Base-by-base conservation (phyloP, 2,888 invertebrate species). In the Drosophila merina region DNA sequence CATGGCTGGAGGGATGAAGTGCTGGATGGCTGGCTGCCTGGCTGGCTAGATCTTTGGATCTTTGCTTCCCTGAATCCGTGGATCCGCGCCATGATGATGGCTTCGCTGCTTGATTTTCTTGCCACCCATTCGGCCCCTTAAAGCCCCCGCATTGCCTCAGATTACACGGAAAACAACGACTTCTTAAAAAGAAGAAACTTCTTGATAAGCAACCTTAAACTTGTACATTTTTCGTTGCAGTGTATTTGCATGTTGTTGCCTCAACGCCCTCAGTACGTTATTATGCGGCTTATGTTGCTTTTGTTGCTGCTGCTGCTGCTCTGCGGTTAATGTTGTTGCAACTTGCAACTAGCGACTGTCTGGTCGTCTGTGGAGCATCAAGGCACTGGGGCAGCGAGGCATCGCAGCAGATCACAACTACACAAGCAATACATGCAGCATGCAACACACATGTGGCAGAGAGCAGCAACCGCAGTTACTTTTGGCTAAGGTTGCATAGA, bases 381-480 rank as follows among this genome's bases (percentile, higher is more conserved):
- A 85, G 84, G 88, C 84, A 89, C 89, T 89, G 89, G 89, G 89
- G 88, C 89, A 89, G 86, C 89, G 88, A 89, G 89, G 80, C 90
- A 89, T 85, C 85, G 88, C 77, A 80, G 72, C 64, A 74, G 67
- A 57, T 49, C 40, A n/a, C 12, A n/a, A n/a, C 10, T 28, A 14
- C 3, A 52, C 10, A 10, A 9, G 25, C 10, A 45, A n/a, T 12
- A 0, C 28, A 38, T 30, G 44, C 20, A 28, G 38, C 30, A 52
- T 28, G 44, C 25, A 44, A 57, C 25, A 44, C 20, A 26, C 36
- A 51, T 36, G n/a, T 36, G 56, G 36, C n/a, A 45, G 57, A 10
- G 9, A 5, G 10, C 68, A 74, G 85, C 85, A 84, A 82, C 85
- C 79, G 77, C 86, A 84, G 85, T 81, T 86, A 84, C 79, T 81